Percentiles rank a stretch among this genome's conserved stretches.
These are phyloP conservation scores for Sinocyclocheilus maitianheensis DNA, from an alignment of 2,113 vertebrate species.

Conservation along the genomic window DNA sequence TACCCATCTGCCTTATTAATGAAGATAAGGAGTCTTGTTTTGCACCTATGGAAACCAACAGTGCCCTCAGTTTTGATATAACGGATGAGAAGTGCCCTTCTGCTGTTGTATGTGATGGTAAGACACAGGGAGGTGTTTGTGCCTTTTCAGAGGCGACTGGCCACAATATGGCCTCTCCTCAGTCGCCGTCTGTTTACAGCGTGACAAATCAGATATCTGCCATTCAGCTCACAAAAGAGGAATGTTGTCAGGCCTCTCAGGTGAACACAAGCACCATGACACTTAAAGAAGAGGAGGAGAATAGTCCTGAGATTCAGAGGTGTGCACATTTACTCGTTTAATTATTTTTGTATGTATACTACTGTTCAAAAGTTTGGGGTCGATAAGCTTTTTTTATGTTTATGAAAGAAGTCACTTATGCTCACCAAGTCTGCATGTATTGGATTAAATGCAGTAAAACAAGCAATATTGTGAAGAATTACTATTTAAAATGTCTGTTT, in stretches of 20 bases:
- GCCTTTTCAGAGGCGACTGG: neutral
- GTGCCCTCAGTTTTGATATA: constrained; percentile 9
- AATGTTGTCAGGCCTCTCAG: constrained; percentile 25
- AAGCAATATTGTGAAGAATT: too few relatives aligned
- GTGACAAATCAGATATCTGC: constrained; percentile 81
- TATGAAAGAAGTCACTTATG: constrained; percentile 48
- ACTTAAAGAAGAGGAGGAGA: constrained; percentile 41
- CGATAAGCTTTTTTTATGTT: neutral
- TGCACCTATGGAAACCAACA: constrained; percentile 24
- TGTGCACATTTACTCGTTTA: constrained; percentile 42
- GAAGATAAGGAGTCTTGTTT: constrained; percentile 35
- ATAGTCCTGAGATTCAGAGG: constrained; percentile 52
- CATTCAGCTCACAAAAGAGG: constrained; percentile 76
- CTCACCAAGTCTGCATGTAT: neutral
- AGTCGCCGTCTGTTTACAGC: constrained; percentile 65
- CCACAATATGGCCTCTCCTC: constrained; percentile 18
- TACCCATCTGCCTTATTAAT: constrained; percentile 45
- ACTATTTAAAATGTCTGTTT: too few relatives aligned
- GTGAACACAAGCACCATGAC: constrained; percentile 29
- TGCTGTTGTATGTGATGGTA: neutral
- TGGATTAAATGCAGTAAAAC: neutral
- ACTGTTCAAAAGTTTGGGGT: neutral
- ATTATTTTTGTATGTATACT: neutral
- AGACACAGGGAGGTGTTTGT: neutral
- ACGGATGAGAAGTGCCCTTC: constrained; percentile 15